These are phyloP conservation scores for Euleptes europaea DNA, from an alignment of 2,113 vertebrate species.

Conservation along the genomic window DNA sequence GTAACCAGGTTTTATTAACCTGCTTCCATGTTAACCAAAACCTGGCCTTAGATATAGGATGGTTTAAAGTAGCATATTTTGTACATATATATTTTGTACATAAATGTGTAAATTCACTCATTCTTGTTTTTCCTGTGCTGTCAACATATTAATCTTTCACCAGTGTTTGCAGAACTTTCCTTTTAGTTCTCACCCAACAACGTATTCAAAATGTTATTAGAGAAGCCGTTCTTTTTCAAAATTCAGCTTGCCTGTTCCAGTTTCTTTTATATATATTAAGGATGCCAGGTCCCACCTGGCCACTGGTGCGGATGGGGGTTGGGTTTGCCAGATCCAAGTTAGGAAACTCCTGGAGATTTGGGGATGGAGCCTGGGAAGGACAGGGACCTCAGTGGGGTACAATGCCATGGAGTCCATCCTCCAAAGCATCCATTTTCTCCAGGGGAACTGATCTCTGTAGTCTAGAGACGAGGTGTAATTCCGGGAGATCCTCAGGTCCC, in stretches of 20 bases:
- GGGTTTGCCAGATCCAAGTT: too few relatives aligned
- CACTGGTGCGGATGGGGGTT: too few relatives aligned
- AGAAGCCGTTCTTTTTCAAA: not conserved
- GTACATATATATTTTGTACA: too few relatives aligned
- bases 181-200: not conserved
- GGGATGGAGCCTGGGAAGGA: too few relatives aligned
- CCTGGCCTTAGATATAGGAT: not conserved
- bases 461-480: too few relatives aligned
- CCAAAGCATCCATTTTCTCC: too few relatives aligned
- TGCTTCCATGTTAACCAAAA: not conserved
- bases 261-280: not conserved
- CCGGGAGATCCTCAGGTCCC: too few relatives aligned
- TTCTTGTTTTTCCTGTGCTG: not conserved
- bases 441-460: too few relatives aligned
- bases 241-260: not conserved
- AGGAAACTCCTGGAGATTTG: too few relatives aligned
- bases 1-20: not conserved
- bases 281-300: too few relatives aligned
- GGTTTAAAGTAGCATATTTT: not conserved
- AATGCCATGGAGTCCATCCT: too few relatives aligned
- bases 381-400: too few relatives aligned
- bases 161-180: not conserved
- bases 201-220: not conserved
- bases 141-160: slow-evolving; percentile 3
- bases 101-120: not conserved